Conservation (phyloP, 1,140 invertebrate genomes). For the Drosophila jambulina region DNA sequence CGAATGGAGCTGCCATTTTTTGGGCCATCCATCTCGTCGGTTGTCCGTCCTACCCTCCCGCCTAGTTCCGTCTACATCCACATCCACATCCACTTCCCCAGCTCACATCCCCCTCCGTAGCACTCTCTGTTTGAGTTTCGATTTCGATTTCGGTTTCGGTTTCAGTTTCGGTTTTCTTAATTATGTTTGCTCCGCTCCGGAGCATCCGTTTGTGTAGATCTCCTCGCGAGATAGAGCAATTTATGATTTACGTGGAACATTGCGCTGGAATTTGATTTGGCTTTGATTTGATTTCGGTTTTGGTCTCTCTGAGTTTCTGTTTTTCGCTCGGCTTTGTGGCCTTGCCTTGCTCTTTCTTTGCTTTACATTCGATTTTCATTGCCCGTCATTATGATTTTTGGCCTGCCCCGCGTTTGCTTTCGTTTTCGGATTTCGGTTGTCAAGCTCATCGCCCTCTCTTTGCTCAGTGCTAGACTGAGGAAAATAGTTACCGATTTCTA, state of each 20-base stretch:
- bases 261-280: slow-evolving; percentile 61
- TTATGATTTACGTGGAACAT: slow-evolving; percentile 82
- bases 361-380: slow-evolving; percentile 77
- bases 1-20: slow-evolving; percentile 39
- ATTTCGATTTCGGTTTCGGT: slow-evolving; percentile 53
- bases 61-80: slow-evolving; percentile 2
- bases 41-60: slow-evolving; percentile 6
- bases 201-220: slow-evolving; percentile 81
- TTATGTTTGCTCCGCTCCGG: slow-evolving; percentile 74
- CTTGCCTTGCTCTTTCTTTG: slow-evolving; percentile 40
- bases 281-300: slow-evolving; percentile 58
- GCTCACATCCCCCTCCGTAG: neutral
- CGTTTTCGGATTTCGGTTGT: slow-evolving; percentile 69
- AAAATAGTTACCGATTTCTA: neutral
- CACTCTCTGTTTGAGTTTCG: slow-evolving; percentile 37
- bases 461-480: neutral
- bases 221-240: slow-evolving; percentile 69
- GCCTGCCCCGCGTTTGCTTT: slow-evolving; percentile 58
- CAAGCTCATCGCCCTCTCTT: slow-evolving; percentile 30
- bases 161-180: slow-evolving; percentile 70
- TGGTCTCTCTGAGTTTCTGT: slow-evolving; percentile 4
- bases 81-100: neutral
- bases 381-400: slow-evolving; percentile 76
- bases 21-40: slow-evolving; percentile 61
- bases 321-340: slow-evolving; percentile 10